Evolutionary conservation across 2,113 vertebrate genomes (phyloP).

Genomic region (Peromyscus maniculatus): DNA sequence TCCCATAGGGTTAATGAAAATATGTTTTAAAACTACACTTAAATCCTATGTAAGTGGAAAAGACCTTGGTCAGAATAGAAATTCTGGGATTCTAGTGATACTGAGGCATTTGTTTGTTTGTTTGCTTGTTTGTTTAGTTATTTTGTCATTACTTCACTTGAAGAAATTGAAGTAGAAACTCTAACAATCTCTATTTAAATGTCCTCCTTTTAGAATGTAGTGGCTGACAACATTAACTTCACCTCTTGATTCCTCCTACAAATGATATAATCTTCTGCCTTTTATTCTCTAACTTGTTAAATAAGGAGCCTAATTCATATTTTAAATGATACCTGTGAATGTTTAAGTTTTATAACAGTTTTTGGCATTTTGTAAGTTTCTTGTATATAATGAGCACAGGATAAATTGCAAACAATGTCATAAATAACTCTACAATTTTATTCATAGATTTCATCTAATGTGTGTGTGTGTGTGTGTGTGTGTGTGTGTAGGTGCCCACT

Average conservation of each 20-base stretch:
- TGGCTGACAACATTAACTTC: not conserved
- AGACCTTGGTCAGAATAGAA: not conserved
- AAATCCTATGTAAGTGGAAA: not conserved
- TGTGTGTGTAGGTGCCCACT: not conserved
- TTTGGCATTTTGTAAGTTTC: not conserved
- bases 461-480: not conserved
- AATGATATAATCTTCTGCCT: not conserved
- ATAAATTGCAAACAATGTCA: not conserved
- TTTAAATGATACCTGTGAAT: not conserved
- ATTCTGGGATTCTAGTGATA: not conserved
- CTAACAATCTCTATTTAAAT: not conserved
- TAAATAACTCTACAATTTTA: constrained; percentile 45
- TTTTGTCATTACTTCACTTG: too few relatives aligned
- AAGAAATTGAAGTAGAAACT: not conserved
- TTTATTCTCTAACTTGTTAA: constrained; percentile 22
- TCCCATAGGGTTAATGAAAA: not conserved
- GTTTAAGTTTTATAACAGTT: constrained; percentile 1
- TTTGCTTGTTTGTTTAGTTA: too few relatives aligned
- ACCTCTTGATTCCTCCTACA: not conserved
- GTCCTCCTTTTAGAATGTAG: not conserved
- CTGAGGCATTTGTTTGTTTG: not conserved
- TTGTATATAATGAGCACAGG: not conserved
- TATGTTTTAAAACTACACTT: not conserved
- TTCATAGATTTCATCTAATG: not conserved
- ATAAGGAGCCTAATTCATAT: not conserved